Evolutionary conservation across 2,797 vertebrate species (phyloP).

Genomic region (Silurus lanzhouensis): DNA sequence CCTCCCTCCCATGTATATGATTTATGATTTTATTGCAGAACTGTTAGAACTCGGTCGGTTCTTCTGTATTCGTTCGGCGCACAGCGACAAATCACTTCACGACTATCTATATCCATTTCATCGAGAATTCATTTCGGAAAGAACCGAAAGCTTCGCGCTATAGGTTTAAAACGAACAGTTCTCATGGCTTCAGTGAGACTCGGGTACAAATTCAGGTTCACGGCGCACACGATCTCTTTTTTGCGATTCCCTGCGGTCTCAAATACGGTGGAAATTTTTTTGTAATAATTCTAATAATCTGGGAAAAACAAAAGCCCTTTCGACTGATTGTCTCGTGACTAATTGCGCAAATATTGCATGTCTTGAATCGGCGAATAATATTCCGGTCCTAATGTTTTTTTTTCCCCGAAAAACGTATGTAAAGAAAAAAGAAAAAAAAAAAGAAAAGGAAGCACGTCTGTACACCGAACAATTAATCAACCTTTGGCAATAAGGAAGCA

Average conservation of each 20-base stretch:
- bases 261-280: background rate
- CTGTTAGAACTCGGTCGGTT: background rate
- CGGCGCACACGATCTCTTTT: background rate
- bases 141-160: background rate
- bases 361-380: slow-evolving; percentile 47
- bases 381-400: slow-evolving; percentile 48
- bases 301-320: slow-evolving; percentile 82
- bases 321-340: slow-evolving; percentile 83
- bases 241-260: background rate
- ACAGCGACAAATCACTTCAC: no score
- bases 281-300: background rate
- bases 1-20: background rate
- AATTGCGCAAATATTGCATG: slow-evolving; percentile 65
- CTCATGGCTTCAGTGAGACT: slow-evolving; percentile 18
- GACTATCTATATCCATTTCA: no score
- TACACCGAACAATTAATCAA: slow-evolving; percentile 47
- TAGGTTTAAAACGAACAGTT: no score
- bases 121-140: no score
- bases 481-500: slow-evolving; percentile 61
- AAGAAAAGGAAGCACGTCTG: slow-evolving; percentile 56
- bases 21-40: slow-evolving; percentile 6
- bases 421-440: slow-evolving; percentile 51
- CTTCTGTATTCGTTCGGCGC: background rate
- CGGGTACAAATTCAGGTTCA: background rate
- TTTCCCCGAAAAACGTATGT: slow-evolving; percentile 16